phyloP scores from a whole-genome alignment of 2,888 invertebrate genomes.

The Patella caerulea region DNA sequence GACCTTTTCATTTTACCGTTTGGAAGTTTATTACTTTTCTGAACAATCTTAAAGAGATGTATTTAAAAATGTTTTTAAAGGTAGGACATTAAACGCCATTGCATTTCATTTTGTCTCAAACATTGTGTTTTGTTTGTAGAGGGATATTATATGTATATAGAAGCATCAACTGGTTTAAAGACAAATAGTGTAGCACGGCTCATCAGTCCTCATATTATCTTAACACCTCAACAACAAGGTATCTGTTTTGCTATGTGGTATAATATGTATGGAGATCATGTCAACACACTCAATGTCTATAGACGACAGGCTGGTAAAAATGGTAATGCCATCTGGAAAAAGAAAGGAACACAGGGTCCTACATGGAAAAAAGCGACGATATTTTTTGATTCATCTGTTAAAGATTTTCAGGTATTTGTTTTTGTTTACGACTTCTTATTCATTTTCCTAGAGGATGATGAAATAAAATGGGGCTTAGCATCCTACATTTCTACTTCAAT shows the following conservation, averaged over 20 bases:
- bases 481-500: no score
- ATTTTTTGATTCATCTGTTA: slow-evolving; percentile 11
- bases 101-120: not conserved
- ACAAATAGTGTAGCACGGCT: slow-evolving; percentile 74
- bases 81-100: not conserved
- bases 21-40: no score
- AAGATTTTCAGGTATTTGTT: not conserved
- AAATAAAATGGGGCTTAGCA: no score
- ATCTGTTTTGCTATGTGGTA: slow-evolving; percentile 62
- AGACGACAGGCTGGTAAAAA: slow-evolving; percentile 32
- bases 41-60: no score
- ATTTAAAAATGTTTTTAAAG: not conserved
- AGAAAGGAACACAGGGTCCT: slow-evolving; percentile 47
- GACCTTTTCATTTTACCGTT: no score
- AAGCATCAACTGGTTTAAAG: slow-evolving; percentile 73
- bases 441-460: no score
- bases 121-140: slow-evolving; percentile 33
- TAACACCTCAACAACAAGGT: slow-evolving; percentile 30
- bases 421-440: no score
- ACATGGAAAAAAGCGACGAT: slow-evolving; percentile 47
- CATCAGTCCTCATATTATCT: slow-evolving; percentile 44
- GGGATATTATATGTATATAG: slow-evolving; percentile 62
- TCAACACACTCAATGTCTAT: slow-evolving; percentile 48
- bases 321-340: slow-evolving; percentile 47
- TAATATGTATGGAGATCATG: slow-evolving; percentile 59